Evolutionary conservation across 2,888 invertebrate species (phyloP), one percentile per base, ranked within the genome.

Genomic region (Spialia ferax): DNA sequence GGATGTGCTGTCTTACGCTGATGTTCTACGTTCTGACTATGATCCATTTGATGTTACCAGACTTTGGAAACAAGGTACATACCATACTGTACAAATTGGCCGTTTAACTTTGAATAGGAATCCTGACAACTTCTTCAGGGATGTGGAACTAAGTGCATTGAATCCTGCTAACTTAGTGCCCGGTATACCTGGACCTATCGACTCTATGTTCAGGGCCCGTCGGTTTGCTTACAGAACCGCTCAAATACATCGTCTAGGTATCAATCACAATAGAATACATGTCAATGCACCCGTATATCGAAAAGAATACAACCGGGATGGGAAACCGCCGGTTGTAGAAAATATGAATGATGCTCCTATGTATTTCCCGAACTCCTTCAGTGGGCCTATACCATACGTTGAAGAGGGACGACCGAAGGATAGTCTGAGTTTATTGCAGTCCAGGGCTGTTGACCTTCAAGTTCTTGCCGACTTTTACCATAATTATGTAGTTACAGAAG

Each of bases 341-440:
- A 98, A 98, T 83, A 97, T 98, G 92, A 96, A 95, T 23, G 97
- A 97, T 38, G 97, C 97, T 0, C 99, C 99, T 0, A 99, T 98
- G 85, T 99, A 99, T 85, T 98, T 95, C 88, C 99, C 99, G 0
- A 99, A 99, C 91, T 98, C 98, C 66, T 99, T 98, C 86, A 94
- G 94, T 73, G 99, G 99, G 0, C 98, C 99, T 0, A 94, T 95
- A 70, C 95, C 95, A 26, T 95, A 95, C 75, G 94, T 95, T 1
- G 92, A 95, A 8, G 79, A 81, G 18, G 79, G 70, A 48, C 73
- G 72, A 6, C 86, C 87, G 0, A 79, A 78, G 7, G 75, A 80
- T 13, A 75, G 74, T 60, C 45, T 82, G 0, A 35, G 71, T 10
- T 61, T 86, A 32, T 74, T 77, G 1, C 79, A 87, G 48, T 79